Evolutionary conservation across 1,140 invertebrate species (phyloP).

Genomic region (Plectrocnemia conspersa): DNA sequence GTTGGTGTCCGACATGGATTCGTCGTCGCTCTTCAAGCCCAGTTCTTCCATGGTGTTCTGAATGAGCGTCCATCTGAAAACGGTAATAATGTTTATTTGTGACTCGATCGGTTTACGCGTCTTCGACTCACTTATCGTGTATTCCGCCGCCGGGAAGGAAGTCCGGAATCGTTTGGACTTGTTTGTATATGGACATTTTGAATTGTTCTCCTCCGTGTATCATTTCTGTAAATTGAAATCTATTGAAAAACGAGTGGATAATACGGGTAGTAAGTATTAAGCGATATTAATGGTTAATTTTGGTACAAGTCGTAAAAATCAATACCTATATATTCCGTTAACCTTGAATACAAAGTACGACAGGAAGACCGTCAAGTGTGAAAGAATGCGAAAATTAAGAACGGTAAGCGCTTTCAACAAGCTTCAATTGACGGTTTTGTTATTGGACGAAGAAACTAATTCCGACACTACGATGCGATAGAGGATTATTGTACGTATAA

Average conservation of each 20-base stretch:
- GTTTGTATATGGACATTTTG: constrained; percentile 14
- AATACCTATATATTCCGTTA: no score
- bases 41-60: constrained; percentile 28
- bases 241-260: background rate
- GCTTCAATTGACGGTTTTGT: no score
- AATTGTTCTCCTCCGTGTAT: constrained; percentile 18
- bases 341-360: no score
- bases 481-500: no score
- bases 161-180: constrained; percentile 26
- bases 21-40: constrained; percentile 24
- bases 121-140: constrained; percentile 28
- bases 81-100: background rate
- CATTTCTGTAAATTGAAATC: constrained; percentile 28
- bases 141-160: constrained; percentile 32
- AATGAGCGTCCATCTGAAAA: constrained; percentile 29
- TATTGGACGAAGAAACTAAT: no score
- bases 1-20: constrained; percentile 20
- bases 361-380: no score
- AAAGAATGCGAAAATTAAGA: no score
- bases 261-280: background rate
- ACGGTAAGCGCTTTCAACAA: no score
- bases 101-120: background rate
- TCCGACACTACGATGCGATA: no score
- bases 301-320: no score
- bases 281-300: no score